Conservation (phyloP, 2,797 vertebrate species). For the Cichlasoma orientale region DNA sequence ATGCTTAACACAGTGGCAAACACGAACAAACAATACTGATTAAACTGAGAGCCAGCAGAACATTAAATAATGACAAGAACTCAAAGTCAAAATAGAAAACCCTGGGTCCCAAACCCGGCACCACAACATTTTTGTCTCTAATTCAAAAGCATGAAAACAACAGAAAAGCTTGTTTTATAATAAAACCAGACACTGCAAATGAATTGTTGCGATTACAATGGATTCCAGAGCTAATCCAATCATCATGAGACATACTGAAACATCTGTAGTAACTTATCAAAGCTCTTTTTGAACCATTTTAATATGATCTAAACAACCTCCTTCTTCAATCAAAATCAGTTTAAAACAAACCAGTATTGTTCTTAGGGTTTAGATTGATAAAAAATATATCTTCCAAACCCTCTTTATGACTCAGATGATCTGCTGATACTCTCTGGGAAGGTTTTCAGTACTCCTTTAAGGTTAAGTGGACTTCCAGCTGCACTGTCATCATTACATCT, state of each 20-base stretch:
- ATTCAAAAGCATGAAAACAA: not conserved
- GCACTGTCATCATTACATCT: slow-evolving; percentile 13
- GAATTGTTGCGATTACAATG: not conserved
- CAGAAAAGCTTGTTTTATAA: not conserved
- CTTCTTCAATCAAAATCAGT: not conserved
- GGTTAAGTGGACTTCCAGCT: not conserved
- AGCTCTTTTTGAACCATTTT: not conserved
- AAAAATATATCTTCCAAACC: not conserved
- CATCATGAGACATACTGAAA: not conserved
- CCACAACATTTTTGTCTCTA: too few relatives aligned
- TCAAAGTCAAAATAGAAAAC: too few relatives aligned
- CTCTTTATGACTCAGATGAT: not conserved
- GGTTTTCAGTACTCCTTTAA: not conserved
- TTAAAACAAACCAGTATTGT: fast-evolving
- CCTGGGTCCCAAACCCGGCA: too few relatives aligned
- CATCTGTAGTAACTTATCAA: not conserved
- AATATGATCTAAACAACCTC: too few relatives aligned
- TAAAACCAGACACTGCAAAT: too few relatives aligned
- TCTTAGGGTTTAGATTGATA: not conserved
- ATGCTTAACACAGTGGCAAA: too few relatives aligned
- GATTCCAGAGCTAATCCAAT: not conserved
- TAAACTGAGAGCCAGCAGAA: too few relatives aligned
- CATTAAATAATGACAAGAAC: too few relatives aligned
- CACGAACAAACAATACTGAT: too few relatives aligned
- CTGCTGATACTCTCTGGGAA: not conserved